Conservation (phyloP, 2,888 invertebrate species). For the Eristalis intricaria region DNA sequence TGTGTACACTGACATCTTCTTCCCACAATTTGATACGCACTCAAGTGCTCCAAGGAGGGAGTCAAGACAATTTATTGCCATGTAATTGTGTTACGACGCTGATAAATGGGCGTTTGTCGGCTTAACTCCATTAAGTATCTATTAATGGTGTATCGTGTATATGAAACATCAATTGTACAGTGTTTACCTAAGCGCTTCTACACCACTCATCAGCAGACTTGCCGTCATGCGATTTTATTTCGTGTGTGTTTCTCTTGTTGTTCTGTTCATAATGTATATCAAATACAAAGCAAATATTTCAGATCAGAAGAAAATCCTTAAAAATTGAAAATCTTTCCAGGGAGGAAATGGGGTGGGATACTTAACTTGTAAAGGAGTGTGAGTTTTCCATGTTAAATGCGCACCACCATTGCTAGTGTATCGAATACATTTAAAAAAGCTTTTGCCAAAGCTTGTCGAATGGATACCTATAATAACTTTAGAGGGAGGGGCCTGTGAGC, state of each 20-base stretch:
- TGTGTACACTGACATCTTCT: constrained; percentile 66
- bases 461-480: constrained; percentile 31
- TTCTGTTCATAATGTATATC: neutral
- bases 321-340: neutral
- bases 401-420: constrained; percentile 31
- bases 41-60: constrained; percentile 60
- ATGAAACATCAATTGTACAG: constrained; percentile 42
- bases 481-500: constrained; percentile 50
- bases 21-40: constrained; percentile 65
- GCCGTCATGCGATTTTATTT: neutral
- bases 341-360: constrained; percentile 36
- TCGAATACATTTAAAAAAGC: constrained; percentile 47
- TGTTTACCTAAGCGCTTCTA: constrained; percentile 1
- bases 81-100: constrained; percentile 73
- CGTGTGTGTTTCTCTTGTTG: neutral
- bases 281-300: neutral
- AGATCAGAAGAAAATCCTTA: neutral
- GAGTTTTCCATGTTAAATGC: constrained; percentile 48
- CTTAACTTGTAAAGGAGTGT: constrained; percentile 8
- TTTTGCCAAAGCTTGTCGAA: constrained; percentile 45
- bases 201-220: neutral
- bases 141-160: constrained; percentile 68
- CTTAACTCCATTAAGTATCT: constrained; percentile 73
- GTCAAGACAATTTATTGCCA: constrained; percentile 71
- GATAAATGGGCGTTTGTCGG: constrained; percentile 73